A percentile compares a stretch with the other conserved stretches of the same genome.
Conservation (phyloP, 2,113 vertebrate species). For the Perccottus glenii region DNA sequence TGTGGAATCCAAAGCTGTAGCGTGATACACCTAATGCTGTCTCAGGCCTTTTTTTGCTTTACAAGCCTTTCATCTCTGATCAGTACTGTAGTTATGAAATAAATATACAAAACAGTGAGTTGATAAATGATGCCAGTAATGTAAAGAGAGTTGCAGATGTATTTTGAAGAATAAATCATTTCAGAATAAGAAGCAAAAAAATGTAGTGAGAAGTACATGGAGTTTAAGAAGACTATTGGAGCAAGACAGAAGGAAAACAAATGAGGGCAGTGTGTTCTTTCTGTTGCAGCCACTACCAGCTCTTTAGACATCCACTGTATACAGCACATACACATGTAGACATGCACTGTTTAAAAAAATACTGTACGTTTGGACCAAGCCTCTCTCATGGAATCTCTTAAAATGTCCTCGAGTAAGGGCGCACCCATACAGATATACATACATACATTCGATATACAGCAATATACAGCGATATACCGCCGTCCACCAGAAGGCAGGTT, state of each 20-base stretch:
- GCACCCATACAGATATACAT: no score
- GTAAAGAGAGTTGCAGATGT: constrained; percentile 6
- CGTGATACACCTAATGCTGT: neutral
- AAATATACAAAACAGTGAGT: neutral
- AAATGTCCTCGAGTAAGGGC: no score
- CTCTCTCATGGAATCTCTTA: no score
- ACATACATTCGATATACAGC: no score
- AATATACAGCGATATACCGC: no score
- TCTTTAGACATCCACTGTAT: constrained; percentile 12
- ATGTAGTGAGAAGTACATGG: neutral
- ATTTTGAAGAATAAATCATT: neutral
- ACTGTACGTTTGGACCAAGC: constrained; percentile 30
- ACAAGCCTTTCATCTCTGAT: neutral
- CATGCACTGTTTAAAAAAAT: constrained; percentile 22
- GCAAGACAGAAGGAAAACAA: neutral
- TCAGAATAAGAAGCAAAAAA: no score
- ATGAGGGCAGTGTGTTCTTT: constrained; percentile 4
- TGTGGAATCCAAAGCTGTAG: constrained; percentile 5
- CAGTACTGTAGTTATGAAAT: constrained; percentile 9
- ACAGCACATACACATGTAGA: constrained; percentile 20
- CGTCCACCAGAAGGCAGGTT: no score
- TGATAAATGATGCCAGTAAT: neutral
- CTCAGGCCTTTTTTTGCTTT: constrained; percentile 1
- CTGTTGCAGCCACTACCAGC: neutral
- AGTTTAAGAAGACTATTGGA: neutral